Conservation (phyloP, 2,113 vertebrate genomes). For the Suricata suricatta region DNA sequence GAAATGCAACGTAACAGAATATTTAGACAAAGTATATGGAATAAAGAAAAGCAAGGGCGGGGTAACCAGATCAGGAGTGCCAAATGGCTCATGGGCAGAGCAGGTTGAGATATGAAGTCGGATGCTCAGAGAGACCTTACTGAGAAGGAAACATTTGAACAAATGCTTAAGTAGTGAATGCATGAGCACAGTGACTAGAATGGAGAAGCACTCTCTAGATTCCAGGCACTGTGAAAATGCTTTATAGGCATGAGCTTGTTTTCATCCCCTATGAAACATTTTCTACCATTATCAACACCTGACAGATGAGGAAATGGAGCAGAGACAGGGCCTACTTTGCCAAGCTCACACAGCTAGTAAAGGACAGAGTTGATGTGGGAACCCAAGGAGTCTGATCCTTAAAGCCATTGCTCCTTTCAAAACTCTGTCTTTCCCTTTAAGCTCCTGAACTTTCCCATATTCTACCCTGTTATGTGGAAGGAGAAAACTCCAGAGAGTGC, state of each 20-base stretch:
- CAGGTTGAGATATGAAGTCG: neutral
- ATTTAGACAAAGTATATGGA: neutral
- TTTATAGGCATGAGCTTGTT: neutral
- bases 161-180: neutral
- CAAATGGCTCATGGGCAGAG: accelerated
- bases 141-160: neutral
- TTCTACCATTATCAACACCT: neutral
- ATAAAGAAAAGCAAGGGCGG: neutral
- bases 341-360: neutral
- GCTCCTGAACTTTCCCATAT: neutral
- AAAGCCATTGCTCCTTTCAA: neutral
- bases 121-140: neutral
- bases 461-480: neutral
- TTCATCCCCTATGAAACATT: neutral
- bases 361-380: neutral
- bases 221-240: neutral
- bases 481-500: neutral
- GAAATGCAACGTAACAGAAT: neutral
- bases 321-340: neutral
- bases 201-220: neutral
- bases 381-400: neutral
- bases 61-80: too few relatives aligned
- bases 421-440: neutral
- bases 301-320: neutral
- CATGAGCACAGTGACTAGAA: neutral